Conservation (phyloP, 2,797 vertebrate species). For the Coreius guichenoti region DNA sequence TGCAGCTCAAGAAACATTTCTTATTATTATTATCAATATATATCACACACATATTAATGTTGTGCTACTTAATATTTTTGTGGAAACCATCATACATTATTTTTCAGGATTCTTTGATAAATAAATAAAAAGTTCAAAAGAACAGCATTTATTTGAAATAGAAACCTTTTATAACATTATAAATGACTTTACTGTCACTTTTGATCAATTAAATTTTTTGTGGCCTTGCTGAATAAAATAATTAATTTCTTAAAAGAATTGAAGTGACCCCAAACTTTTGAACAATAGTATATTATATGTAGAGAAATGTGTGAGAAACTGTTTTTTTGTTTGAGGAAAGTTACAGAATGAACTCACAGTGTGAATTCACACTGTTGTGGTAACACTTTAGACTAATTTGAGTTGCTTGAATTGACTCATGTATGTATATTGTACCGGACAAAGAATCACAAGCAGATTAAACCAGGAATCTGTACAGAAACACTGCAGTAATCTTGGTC, state of each 20-base stretch:
- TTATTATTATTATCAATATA: neutral
- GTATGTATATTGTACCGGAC: neutral
- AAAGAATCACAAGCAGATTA: neutral
- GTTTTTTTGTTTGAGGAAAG: neutral
- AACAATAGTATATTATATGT: too few relatives aligned
- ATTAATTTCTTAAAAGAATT: neutral
- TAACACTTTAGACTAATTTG: neutral
- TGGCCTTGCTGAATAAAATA: neutral
- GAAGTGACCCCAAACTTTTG: neutral
- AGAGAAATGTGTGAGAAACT: neutral
- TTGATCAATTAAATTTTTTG: too few relatives aligned
- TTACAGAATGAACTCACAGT: neutral
- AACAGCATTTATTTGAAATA: neutral
- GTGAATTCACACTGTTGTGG: neutral
- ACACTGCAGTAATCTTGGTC: neutral
- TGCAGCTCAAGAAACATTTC: neutral
- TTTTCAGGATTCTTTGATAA: neutral
- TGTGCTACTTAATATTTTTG: neutral
- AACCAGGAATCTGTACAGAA: constrained; percentile 1
- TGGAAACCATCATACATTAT: too few relatives aligned
- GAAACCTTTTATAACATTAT: neutral
- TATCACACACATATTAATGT: too few relatives aligned
- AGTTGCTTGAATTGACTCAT: neutral
- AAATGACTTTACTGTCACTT: neutral
- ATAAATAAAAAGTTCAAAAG: neutral